Percentiles rank a stretch among this genome's conserved stretches.
phyloP scores from a whole-genome alignment of 2,797 vertebrate species.

The Sus cebifrons region DNA sequence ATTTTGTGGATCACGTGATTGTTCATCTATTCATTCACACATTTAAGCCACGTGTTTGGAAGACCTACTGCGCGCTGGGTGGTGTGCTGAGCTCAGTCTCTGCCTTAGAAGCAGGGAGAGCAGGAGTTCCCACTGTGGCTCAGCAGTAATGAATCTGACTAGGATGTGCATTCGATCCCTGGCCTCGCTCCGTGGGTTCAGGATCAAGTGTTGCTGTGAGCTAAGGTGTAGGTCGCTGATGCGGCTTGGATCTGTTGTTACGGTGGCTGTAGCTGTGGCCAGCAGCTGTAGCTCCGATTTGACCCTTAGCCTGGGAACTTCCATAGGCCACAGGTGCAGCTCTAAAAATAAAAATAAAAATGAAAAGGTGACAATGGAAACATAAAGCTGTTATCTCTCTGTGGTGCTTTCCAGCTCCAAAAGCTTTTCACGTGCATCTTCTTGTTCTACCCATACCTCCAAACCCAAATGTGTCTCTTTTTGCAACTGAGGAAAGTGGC shows the following conservation, averaged over 20 bases:
- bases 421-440: rapidly evolving
- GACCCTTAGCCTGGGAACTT: too few relatives aligned
- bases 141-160: too few relatives aligned
- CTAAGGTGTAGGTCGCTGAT: too few relatives aligned
- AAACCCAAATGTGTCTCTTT: neutral
- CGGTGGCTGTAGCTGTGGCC: too few relatives aligned
- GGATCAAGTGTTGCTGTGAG: too few relatives aligned
- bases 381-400: neutral
- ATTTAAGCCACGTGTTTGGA: neutral
- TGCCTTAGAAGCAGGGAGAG: neutral
- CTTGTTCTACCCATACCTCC: neutral
- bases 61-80: neutral
- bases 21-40: neutral
- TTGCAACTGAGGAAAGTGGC: neutral
- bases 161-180: too few relatives aligned
- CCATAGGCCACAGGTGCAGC: too few relatives aligned
- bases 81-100: neutral
- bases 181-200: too few relatives aligned
- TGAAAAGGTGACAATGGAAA: neutral
- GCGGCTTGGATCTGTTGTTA: too few relatives aligned
- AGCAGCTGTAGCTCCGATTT: too few relatives aligned
- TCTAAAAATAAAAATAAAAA: too few relatives aligned
- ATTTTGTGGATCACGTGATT: neutral
- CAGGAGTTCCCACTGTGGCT: neutral
- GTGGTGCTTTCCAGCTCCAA: neutral